These are phyloP conservation scores for Choristoneura rosaceana DNA, from an alignment of 2,888 invertebrate species.

Conservation along the genomic window DNA sequence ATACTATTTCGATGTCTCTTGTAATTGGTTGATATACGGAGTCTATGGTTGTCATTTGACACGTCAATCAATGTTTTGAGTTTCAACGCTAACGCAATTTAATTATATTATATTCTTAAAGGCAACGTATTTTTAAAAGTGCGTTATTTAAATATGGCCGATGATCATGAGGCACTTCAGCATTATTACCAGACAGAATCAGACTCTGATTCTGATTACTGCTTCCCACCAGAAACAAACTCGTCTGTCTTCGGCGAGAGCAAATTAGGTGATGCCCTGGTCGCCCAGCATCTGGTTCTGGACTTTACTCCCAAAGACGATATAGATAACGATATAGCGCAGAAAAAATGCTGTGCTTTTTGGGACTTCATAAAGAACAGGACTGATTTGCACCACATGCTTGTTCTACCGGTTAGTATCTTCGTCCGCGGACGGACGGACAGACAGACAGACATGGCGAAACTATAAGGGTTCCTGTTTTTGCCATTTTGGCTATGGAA, in stretches of 20 bases:
- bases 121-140: background rate
- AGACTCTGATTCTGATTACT: background rate
- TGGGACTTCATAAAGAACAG: slow-evolving; percentile 53
- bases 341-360: slow-evolving; percentile 56
- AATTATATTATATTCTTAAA: background rate
- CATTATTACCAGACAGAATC: background rate
- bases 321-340: slow-evolving; percentile 49
- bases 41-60: background rate
- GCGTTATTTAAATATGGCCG: background rate
- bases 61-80: background rate
- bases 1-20: too few relatives aligned
- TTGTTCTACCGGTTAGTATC: slow-evolving; percentile 51
- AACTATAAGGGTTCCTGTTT: too few relatives aligned
- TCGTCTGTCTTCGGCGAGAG: slow-evolving; percentile 46
- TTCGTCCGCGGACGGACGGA: too few relatives aligned
- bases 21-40: background rate
- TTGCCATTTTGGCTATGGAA: too few relatives aligned
- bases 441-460: too few relatives aligned
- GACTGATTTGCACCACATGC: slow-evolving; percentile 51
- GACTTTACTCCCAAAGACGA: slow-evolving; percentile 55
- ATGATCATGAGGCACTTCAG: background rate
- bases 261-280: slow-evolving; percentile 53
- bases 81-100: background rate
- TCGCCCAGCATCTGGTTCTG: slow-evolving; percentile 52
- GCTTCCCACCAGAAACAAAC: background rate